Percentiles rank a stretch among this genome's conserved stretches.
phyloP scores from a whole-genome alignment of 2,797 vertebrate species.

The Pantherophis alleghaniensis region DNA sequence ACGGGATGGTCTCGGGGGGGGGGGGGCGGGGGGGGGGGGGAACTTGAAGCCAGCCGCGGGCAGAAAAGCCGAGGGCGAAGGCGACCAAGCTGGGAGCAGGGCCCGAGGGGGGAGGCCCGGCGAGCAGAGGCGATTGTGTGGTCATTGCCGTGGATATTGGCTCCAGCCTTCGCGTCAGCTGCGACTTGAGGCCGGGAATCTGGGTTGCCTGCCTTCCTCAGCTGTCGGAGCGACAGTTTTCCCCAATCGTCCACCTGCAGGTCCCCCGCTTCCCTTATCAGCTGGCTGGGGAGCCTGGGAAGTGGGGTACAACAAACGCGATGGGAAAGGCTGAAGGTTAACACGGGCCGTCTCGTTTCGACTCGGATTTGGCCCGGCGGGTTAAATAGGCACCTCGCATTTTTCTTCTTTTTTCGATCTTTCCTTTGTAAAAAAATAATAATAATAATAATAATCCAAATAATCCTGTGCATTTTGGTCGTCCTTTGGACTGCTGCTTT shows the following conservation, averaged over 20 bases:
- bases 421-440: no score
- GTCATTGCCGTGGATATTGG: not conserved
- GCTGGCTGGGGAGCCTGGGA: not conserved
- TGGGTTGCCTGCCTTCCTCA: not conserved
- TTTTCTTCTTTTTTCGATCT: no score
- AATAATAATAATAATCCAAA: no score
- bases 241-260: not conserved
- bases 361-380: not conserved
- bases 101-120: not conserved
- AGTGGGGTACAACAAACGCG: not conserved
- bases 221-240: not conserved
- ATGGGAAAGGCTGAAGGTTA: not conserved
- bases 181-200: not conserved
- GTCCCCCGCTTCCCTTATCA: not conserved
- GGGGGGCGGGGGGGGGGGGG: rapidly evolving
- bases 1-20: not conserved
- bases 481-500: not conserved
- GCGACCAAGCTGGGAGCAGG: not conserved
- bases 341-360: not conserved
- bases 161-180: not conserved
- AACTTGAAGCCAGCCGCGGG: no score
- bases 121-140: not conserved
- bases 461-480: not conserved
- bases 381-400: not conserved
- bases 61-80: not conserved